Evolutionary conservation across 2,888 invertebrate species (phyloP).

Genomic region (Volucella inflata): DNA sequence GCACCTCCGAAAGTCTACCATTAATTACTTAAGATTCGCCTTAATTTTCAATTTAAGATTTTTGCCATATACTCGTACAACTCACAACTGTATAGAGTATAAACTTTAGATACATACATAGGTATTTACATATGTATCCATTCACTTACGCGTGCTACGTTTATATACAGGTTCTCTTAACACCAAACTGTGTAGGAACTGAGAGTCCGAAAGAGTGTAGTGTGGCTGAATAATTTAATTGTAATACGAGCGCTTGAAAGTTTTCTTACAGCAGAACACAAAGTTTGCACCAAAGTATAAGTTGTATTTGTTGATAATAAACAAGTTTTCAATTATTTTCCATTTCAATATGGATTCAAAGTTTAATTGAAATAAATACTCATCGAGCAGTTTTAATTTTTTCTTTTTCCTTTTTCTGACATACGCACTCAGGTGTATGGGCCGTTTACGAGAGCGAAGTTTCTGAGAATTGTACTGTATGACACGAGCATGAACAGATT

Average conservation of each 20-base stretch:
- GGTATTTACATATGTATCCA: constrained; percentile 38
- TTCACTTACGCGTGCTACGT: constrained; percentile 35
- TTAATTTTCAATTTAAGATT: constrained; percentile 34
- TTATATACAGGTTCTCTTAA: constrained; percentile 24
- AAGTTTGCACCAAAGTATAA: constrained; percentile 45
- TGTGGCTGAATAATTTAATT: constrained; percentile 69
- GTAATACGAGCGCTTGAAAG: constrained; percentile 64
- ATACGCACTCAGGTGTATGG: constrained; percentile 38
- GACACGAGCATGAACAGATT: constrained; percentile 32
- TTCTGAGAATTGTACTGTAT: constrained; percentile 18
- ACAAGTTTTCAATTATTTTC: constrained; percentile 72
- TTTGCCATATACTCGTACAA: too few species aligned
- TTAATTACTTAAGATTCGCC: constrained; percentile 50
- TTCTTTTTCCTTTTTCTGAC: constrained; percentile 2
- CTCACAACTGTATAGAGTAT: constrained; percentile 18
- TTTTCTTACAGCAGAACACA: constrained; percentile 59
- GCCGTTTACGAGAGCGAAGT: constrained; percentile 1
- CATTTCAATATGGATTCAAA: constrained; percentile 66
- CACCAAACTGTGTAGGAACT: constrained; percentile 39
- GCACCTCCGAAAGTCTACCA: constrained; percentile 17
- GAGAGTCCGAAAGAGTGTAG: constrained; percentile 49
- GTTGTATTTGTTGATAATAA: constrained; percentile 61
- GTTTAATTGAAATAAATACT: constrained; percentile 65
- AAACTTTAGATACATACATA: neutral
- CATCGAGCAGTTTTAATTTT: constrained; percentile 14